phyloP scores from a whole-genome alignment of 2,797 vertebrate species.

The Malurus leucopterus region DNA sequence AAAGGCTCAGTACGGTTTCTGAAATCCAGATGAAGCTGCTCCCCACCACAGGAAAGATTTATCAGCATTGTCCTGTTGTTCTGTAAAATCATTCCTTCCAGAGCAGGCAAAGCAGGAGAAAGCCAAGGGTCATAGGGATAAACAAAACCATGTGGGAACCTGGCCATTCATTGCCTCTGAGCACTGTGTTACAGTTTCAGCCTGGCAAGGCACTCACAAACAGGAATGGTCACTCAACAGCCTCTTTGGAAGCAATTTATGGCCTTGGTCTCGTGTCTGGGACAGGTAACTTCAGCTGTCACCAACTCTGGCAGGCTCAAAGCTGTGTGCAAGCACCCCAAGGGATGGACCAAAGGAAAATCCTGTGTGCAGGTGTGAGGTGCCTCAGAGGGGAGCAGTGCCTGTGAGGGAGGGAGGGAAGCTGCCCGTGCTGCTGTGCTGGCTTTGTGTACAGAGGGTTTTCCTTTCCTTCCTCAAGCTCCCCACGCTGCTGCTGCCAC shows the following conservation, averaged over 20 bases:
- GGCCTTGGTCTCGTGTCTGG: fast-evolving
- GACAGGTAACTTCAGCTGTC: neutral
- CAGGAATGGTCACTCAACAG: neutral
- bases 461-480: neutral
- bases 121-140: neutral
- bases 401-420: neutral
- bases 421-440: neutral
- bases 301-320: neutral
- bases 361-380: neutral
- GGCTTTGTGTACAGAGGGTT: neutral
- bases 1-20: neutral
- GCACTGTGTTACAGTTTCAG: neutral
- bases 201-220: neutral
- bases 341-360: neutral
- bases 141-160: neutral
- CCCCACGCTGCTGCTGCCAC: fast-evolving
- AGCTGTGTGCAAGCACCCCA: neutral
- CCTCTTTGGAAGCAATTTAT: neutral
- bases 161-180: neutral
- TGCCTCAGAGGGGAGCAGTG: neutral
- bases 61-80: neutral
- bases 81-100: neutral
- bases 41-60: neutral
- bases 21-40: neutral
- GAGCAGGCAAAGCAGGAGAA: neutral